Percentiles rank a stretch among this genome's conserved stretches.
phyloP scores from a whole-genome alignment of 1,140 invertebrate genomes.

The Linepithema humile region DNA sequence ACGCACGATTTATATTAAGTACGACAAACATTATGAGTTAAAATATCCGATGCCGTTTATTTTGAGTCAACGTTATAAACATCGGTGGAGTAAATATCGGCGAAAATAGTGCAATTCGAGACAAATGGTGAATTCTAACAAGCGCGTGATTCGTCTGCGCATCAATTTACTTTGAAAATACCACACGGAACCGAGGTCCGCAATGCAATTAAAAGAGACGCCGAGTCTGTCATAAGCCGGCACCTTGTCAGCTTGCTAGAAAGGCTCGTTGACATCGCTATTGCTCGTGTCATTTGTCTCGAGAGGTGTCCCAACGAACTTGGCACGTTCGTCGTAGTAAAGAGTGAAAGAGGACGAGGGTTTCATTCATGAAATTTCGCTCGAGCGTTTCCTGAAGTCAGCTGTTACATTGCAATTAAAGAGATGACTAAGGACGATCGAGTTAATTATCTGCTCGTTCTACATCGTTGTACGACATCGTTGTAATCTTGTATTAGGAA shows the following conservation, averaged over 20 bases:
- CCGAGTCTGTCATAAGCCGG: not conserved
- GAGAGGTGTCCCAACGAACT: constrained; percentile 1
- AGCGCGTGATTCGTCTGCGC: not conserved
- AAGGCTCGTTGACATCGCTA: not conserved
- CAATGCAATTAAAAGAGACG: not conserved
- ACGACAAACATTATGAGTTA: not conserved
- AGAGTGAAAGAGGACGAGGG: not conserved
- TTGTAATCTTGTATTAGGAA: not conserved
- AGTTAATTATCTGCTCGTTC: not conserved
- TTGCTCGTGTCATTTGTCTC: constrained; percentile 21
- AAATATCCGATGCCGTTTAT: constrained; percentile 43
- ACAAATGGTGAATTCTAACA: not conserved
- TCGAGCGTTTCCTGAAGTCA: not conserved
- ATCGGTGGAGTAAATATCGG: constrained; percentile 1
- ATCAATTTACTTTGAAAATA: constrained; percentile 20
- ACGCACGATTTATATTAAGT: not conserved
- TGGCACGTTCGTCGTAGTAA: constrained; percentile 19
- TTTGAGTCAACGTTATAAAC: not conserved
- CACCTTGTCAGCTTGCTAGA: not conserved
- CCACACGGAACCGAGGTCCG: not conserved
- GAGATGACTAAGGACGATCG: not conserved
- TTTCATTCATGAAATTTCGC: constrained; percentile 38
- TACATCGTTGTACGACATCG: not conserved
- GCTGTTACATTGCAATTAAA: not conserved
- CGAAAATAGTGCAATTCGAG: not conserved